Evolutionary conservation across 2,113 vertebrate genomes (phyloP).

Genomic region (Xiphias gladius): DNA sequence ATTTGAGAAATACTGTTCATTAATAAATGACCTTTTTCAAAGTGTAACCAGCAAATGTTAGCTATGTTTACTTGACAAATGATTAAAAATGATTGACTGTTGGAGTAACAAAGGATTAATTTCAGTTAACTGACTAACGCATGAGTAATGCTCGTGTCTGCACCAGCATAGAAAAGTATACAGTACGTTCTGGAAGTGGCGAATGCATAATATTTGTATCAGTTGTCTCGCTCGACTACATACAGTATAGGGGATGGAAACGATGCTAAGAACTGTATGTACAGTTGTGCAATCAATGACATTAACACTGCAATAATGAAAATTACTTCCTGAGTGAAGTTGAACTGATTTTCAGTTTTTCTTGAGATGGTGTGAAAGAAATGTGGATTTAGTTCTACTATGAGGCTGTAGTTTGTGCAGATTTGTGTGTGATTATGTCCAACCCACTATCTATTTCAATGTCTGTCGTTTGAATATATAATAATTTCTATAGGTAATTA

Average conservation of each 20-base stretch:
- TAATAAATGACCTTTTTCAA: background rate
- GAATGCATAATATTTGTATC: background rate
- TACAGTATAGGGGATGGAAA: background rate
- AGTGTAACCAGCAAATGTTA: background rate
- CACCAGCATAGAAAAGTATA: background rate
- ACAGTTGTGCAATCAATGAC: background rate
- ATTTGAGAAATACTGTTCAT: background rate
- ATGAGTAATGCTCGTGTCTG: conserved; percentile 33
- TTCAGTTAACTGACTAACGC: background rate
- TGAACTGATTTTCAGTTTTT: background rate
- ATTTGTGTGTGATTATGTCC: background rate
- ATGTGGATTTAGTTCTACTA: background rate
- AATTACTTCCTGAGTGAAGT: background rate
- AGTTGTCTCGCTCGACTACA: background rate
- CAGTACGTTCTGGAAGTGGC: conserved; percentile 14
- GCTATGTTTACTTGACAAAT: background rate
- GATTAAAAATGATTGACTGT: background rate
- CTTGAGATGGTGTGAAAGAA: background rate
- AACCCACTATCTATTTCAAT: background rate
- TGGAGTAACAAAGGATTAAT: background rate
- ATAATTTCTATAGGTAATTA: background rate
- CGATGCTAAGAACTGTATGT: background rate
- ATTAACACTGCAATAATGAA: background rate
- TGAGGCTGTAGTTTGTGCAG: background rate
- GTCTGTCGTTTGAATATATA: background rate